These are phyloP conservation scores for Saguinus imperator DNA, from an alignment of 2,113 vertebrate genomes.

Conservation along the genomic window DNA sequence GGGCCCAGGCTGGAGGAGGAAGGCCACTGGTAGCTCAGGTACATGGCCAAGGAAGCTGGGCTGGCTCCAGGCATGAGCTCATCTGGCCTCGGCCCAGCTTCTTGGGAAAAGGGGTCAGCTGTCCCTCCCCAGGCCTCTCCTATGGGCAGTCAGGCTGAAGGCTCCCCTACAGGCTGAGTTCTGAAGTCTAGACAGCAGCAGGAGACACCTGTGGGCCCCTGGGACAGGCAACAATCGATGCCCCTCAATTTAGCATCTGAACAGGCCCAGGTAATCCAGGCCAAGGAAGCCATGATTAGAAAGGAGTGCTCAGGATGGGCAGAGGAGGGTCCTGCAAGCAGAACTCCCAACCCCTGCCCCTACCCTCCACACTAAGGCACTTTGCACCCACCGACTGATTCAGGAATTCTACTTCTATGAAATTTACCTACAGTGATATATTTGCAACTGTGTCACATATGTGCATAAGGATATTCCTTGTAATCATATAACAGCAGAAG, in stretches of 20 bases:
- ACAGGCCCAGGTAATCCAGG: neutral
- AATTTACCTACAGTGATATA: neutral
- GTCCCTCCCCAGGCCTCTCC: neutral
- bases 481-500: neutral
- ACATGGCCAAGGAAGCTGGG: slow-evolving; percentile 7
- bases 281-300: neutral
- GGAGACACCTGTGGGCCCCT: neutral
- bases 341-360: neutral
- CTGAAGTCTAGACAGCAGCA: neutral
- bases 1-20: neutral
- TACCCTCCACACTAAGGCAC: neutral
- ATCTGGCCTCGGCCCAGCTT: slow-evolving; percentile 39
- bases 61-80: slow-evolving; percentile 51
- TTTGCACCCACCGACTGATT: neutral
- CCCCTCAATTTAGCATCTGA: neutral
- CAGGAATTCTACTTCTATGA: neutral
- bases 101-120: neutral
- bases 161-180: neutral
- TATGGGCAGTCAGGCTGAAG: neutral
- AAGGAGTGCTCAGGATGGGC: neutral
- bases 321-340: neutral
- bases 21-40: slow-evolving; percentile 1
- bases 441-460: neutral
- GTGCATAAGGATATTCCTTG: neutral
- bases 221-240: neutral